Percentiles rank a stretch among this genome's conserved stretches.
Evolutionary conservation across 2,888 invertebrate genomes (phyloP).

Genomic region (Metallyticus violacea): DNA sequence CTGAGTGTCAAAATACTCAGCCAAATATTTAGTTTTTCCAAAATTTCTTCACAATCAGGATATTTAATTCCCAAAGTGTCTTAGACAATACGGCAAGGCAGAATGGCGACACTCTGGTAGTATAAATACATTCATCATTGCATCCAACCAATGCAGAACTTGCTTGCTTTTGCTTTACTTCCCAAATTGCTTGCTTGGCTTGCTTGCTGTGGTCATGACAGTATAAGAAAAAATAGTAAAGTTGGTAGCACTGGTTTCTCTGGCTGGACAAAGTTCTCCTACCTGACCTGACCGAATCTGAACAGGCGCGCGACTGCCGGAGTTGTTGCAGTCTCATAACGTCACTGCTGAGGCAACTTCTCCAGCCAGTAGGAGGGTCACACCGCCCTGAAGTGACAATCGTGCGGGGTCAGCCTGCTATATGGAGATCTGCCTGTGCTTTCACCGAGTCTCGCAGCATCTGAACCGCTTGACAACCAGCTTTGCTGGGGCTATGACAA

Average conservation of each 20-base stretch:
- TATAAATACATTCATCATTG: slow-evolving; percentile 4
- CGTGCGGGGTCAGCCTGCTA: neutral
- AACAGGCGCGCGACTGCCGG: slow-evolving; percentile 15
- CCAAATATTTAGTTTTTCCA: too few relatives aligned
- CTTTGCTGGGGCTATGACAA: too few relatives aligned
- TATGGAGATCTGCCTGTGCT: neutral
- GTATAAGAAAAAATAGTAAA: neutral
- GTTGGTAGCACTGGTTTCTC: neutral
- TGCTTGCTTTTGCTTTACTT: neutral
- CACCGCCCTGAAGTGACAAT: slow-evolving; percentile 49
- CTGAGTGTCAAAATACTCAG: too few relatives aligned
- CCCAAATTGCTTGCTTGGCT: neutral
- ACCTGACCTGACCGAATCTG: slow-evolving; percentile 13
- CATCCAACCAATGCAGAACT: neutral
- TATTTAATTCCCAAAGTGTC: too few relatives aligned
- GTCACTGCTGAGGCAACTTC: slow-evolving; percentile 37
- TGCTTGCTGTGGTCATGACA: neutral
- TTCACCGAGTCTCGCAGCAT: neutral
- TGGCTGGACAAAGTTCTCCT: neutral
- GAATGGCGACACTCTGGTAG: neutral
- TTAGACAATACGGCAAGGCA: too few relatives aligned
- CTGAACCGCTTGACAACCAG: neutral
- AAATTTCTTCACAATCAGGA: too few relatives aligned
- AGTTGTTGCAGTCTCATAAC: slow-evolving; percentile 28
- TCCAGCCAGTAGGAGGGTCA: slow-evolving; percentile 57